A percentile compares a stretch with the other conserved stretches of the same genome.
Evolutionary conservation across 2,113 vertebrate genomes (phyloP).

Genomic region (Elgaria multicarinata): DNA sequence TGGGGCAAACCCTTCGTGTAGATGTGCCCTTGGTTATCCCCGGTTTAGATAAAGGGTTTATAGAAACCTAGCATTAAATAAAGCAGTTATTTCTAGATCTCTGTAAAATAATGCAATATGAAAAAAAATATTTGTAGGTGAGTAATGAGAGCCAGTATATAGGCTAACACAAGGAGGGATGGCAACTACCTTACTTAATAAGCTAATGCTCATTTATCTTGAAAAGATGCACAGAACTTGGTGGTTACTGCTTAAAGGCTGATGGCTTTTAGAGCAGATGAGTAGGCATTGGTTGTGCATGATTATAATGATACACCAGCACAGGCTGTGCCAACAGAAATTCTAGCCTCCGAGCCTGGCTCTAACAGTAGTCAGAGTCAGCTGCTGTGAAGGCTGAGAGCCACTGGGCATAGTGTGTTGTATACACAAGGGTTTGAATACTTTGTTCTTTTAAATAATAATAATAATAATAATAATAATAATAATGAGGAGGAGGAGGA

Average conservation of each 20-base stretch:
- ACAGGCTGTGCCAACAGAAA: background rate
- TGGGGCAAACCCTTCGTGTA: no score
- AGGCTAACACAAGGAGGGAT: background rate
- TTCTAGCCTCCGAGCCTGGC: no score
- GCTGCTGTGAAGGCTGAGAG: background rate
- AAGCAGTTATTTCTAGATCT: background rate
- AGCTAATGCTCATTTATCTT: background rate
- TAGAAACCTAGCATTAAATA: background rate
- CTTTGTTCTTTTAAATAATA: background rate
- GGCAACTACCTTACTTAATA: no score
- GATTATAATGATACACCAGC: background rate
- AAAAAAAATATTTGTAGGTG: background rate
- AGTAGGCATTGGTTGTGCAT: no score
- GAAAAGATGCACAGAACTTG: background rate
- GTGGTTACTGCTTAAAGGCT: background rate
- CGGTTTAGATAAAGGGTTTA: background rate
- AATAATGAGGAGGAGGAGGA: no score
- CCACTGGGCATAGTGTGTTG: background rate
- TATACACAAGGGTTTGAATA: background rate
- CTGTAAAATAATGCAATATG: background rate
- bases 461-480: background rate
- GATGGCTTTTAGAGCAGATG: no score
- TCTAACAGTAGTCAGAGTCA: background rate
- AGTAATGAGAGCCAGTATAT: background rate
- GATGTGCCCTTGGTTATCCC: no score